Base-by-base conservation (phyloP, 2,888 invertebrate genomes). In the Phoronis australis region DNA sequence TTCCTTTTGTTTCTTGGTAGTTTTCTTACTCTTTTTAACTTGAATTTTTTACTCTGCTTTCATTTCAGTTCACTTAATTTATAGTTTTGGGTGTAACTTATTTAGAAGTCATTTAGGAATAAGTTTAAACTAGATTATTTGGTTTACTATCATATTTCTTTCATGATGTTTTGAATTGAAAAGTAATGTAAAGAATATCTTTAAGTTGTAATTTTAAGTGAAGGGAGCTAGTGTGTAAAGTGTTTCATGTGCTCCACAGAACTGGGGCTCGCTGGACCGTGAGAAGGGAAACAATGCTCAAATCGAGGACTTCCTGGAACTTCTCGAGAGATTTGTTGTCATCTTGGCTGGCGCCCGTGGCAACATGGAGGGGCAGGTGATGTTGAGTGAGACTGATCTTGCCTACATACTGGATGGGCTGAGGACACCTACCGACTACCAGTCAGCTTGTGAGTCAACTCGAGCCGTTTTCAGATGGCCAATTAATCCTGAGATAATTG, bases 331-430 rank as follows among this genome's bases (percentile, higher is more conserved):
- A 48, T 77, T 77, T 57, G 62, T 71, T 43, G 60, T 54, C 39
- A 72, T 66, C 51, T 58, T 77, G 39, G 62, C 62, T 45, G 67
- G 68, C 4, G 75, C 76, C 12, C 61, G 68, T 18, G 61, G 62
- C 48, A 75, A 74, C 55, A 72, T 77, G 71, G 68, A 71, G 42
- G 72, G 73, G 42, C 75, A 77, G 60, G 68, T 77, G 26, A 63
- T 65, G 20, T 61, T 77, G 25, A 69, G 68, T 35, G 70, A 75
- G 48, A 68, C 70, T 51, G 76, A 73, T 20, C 61, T 66, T 35
- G 69, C 68, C 18, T 51, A 54, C 40, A 61, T 68, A 45, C 62
- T 76, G 20, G 68, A 74, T 42, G 63, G 55, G 24, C 64, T 77
- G 59, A 70, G 67, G 45, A 58, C 69, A 4, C 68, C 73, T 3